Evolutionary conservation across 2,888 invertebrate genomes (phyloP), one percentile per base, ranked within the genome.

Genomic region (Saturnia japonica): DNA sequence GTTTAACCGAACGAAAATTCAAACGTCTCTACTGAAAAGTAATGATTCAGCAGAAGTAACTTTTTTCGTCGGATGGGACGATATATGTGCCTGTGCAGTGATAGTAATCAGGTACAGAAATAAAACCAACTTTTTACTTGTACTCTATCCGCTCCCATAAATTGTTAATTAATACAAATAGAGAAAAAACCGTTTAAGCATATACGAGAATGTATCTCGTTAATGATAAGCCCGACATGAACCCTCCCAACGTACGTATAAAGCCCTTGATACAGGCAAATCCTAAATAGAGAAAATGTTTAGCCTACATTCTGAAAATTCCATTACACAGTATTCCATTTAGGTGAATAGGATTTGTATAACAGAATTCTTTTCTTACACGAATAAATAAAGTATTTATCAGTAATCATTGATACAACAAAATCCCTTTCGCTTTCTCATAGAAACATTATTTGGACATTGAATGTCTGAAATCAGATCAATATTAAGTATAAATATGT

Each of bases 311-410:
- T 40, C 43, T 67, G 66, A 67, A 70, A 70, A 67, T 67, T 67
- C 67, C 67, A 70, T 70, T 67, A 70, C 66, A 19, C 22, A 57
- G 66, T 34, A 66, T 70, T 70, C 70, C 67, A 70, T 70, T 70
- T 67, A 51, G 54, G 54, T 43, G 34, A 70, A 70, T 70, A 70
- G 70, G 70, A 70, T 70, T 70, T 70, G 43, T 66, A 25, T 42
- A 66, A 42, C 28, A 67, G 40, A 67, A 54, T 67, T 67, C 54
- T 28, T 42, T 70, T 68, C 40, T 68, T 70, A 66, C 67, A 42
- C 9, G 64, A 64, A 64, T 40, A 64, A 64, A 64, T 60, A 64
- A 19, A 25, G 22, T 40, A 64, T 64, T 40, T 40, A 64, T 64
- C 11, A n/a, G 40, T n/a, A n/a, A 64, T 40, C 64, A 40, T 64